Evolutionary conservation across 2,113 vertebrate species (phyloP), one percentile per base, ranked within the genome.

Genomic region (Oostethus manadensis): DNA sequence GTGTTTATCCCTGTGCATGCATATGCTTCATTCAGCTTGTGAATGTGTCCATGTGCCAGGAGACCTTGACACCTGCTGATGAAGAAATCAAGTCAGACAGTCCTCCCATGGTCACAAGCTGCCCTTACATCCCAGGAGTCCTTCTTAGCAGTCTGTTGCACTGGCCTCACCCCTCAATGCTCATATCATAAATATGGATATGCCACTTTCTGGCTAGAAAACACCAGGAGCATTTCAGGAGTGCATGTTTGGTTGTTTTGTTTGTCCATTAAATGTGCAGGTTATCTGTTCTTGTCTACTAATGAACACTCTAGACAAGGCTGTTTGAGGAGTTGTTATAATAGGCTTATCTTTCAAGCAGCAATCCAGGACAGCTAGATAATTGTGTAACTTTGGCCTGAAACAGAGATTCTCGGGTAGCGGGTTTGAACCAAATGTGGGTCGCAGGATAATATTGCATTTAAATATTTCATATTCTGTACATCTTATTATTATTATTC

Each of bases 1-100:
- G 45, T 44, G 4, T 48, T 14, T 71, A 58, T 68, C 65, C 61
- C 22, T 46, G 4, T 43, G 26, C 22, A 58, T 56, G 53, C 43
- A 67, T 57, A 20, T 55, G 44, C 74, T 66, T 61, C 22, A 60
- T 62, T 69, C 54, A 58, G 50, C 68, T 73, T 61, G 50, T 62
- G 64, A 48, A 50, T 67, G 73, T 63, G 66, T 77, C 54, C 53
- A 49, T 66, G 62, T 83, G 74, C 70, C 72, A 69, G 68, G 75
- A 71, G 79, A 71, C 68, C 45, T 57, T 78, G 73, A 58, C 80
- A 74, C 87, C 84, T 64, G 71, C 87, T 84, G 90, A 87, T 89
- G 83, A 85, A 89, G 88, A 88, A 87, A 89, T 88, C 85, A 86
- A 85, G 84, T 83, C 73, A 58, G 73, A 58, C 70, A 76, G 69